A percentile compares a stretch with the other conserved stretches of the same genome.
These are phyloP conservation scores for Drosophila melanogaster DNA, from an alignment of 1,140 invertebrate species.

Conservation along the genomic window DNA sequence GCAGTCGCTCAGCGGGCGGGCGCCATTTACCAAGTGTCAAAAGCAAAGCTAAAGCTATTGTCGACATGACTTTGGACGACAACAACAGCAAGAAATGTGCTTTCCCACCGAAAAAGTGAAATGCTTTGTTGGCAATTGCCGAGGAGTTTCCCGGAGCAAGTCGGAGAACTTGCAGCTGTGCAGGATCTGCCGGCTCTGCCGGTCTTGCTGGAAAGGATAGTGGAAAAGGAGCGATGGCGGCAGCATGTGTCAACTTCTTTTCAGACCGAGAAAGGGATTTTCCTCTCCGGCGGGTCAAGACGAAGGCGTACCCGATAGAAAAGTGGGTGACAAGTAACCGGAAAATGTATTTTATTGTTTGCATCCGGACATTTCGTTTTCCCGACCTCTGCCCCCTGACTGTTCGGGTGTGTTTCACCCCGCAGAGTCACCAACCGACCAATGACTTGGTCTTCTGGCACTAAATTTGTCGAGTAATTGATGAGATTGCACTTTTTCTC, in stretches of 20 bases:
- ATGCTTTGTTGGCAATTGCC: constrained; percentile 80
- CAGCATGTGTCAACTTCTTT: constrained; percentile 77
- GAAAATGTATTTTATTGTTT: constrained; percentile 84
- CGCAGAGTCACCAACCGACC: not conserved
- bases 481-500: constrained; percentile 77
- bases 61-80: constrained; percentile 82
- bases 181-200: not conserved
- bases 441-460: constrained; percentile 29
- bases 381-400: constrained; percentile 42
- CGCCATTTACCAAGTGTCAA: constrained; percentile 84
- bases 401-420: not conserved
- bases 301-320: constrained; percentile 40
- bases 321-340: constrained; percentile 82
- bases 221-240: constrained; percentile 21
- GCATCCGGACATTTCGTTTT: constrained; percentile 78
- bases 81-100: constrained; percentile 52
- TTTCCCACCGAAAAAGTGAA: constrained; percentile 61
- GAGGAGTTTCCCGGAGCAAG: constrained; percentile 64
- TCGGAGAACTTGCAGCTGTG: constrained; percentile 41
- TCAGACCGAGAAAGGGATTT: constrained; percentile 52
- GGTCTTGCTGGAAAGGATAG: not conserved
- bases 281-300: constrained; percentile 24
- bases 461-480: constrained; percentile 80
- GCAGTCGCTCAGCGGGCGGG: constrained; percentile 76
- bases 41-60: constrained; percentile 84